phyloP scores from a whole-genome alignment of 2,888 invertebrate genomes.

The Exephanes ischioxanthus region DNA sequence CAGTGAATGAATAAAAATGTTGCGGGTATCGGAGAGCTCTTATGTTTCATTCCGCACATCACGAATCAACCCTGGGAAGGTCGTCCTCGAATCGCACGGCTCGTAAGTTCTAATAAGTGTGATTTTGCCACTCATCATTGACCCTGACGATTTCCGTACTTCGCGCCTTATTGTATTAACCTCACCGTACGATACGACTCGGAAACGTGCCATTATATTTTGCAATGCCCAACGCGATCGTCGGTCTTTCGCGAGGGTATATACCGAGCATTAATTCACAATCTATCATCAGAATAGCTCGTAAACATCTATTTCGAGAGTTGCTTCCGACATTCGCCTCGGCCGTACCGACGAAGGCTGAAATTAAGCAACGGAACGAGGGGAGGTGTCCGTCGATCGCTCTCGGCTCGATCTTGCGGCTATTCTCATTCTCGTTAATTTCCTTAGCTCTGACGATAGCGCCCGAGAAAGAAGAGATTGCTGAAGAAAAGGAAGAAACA shows the following conservation, averaged over 20 bases:
- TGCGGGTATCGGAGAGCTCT: background rate
- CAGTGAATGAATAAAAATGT: background rate
- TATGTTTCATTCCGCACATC: background rate
- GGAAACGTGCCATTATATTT: conserved; percentile 38
- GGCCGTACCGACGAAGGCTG: background rate
- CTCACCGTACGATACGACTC: background rate
- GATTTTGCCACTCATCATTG: conserved; percentile 11
- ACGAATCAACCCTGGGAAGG: conserved; percentile 1
- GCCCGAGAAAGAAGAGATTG: background rate
- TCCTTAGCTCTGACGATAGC: background rate
- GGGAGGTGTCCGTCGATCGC: background rate
- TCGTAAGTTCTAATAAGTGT: conserved; percentile 11
- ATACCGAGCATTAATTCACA: background rate
- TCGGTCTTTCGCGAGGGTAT: background rate
- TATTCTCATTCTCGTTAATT: background rate
- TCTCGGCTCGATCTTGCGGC: background rate
- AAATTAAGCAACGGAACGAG: conserved; percentile 6
- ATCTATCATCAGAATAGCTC: background rate
- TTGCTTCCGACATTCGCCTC: background rate
- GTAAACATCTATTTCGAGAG: background rate
- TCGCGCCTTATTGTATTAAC: conserved; percentile 22
- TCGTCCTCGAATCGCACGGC: background rate
- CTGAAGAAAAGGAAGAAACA: background rate
- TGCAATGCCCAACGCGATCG: conserved; percentile 1
- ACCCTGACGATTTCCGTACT: conserved; percentile 57